Evolutionary conservation across 2,113 vertebrate genomes (phyloP).

Genomic region (Corythoichthys intestinalis): DNA sequence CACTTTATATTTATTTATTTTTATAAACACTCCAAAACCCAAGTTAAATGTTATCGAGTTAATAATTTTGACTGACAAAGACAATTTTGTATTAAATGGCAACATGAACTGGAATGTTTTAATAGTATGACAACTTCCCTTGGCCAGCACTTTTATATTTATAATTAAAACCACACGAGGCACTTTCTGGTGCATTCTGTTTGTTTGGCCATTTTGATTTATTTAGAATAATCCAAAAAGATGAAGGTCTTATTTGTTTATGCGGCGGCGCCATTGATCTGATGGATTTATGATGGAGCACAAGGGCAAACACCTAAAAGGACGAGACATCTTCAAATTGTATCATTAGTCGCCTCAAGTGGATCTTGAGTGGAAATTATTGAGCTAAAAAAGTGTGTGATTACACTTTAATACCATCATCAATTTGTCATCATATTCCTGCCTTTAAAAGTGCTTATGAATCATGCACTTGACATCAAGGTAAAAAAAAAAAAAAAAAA

Average conservation of each 20-base stretch:
- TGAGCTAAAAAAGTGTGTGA: constrained; percentile 6
- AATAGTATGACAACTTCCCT: not conserved
- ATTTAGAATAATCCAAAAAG: constrained; percentile 2
- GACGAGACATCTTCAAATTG: constrained; percentile 14
- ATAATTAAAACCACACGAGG: constrained; percentile 2
- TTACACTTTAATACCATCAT: constrained; percentile 10
- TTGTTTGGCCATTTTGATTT: not conserved
- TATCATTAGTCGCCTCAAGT: constrained; percentile 12
- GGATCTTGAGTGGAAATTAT: constrained; percentile 10
- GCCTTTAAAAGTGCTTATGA: constrained; percentile 5
- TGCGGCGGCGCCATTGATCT: constrained; percentile 2
- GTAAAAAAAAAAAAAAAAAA: constrained; percentile 1
- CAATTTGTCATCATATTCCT: constrained; percentile 10
- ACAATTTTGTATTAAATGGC: not conserved
- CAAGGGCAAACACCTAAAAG: constrained; percentile 13
- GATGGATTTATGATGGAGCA: constrained; percentile 7
- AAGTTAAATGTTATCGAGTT: not conserved
- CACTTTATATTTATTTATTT: not conserved
- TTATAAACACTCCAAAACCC: not conserved
- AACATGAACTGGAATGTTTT: not conserved
- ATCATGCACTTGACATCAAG: constrained; percentile 11
- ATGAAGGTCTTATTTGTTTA: constrained; percentile 10
- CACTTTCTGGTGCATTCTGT: not conserved
- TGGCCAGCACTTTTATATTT: not conserved
- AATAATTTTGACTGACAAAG: not conserved